These are phyloP conservation scores for Otocyon megalotis DNA, from an alignment of 2,113 vertebrate genomes.

Conservation along the genomic window DNA sequence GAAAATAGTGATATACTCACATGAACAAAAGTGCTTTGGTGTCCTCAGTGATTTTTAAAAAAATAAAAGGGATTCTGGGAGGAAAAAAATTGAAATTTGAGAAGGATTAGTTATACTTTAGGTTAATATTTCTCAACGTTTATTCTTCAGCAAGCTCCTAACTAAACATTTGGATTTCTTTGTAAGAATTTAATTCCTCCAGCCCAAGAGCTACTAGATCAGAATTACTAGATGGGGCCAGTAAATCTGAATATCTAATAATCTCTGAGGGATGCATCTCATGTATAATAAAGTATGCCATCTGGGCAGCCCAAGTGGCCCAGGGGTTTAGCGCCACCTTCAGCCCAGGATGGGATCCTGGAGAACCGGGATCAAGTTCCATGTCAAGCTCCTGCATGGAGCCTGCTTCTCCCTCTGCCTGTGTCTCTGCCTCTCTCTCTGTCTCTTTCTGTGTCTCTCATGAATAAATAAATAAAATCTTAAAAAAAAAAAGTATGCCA, in stretches of 20 bases:
- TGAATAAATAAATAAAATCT: too few relatives aligned
- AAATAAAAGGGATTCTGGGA: not conserved
- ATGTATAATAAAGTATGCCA: not conserved
- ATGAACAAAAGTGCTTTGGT: not conserved
- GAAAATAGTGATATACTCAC: not conserved
- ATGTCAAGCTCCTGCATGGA: too few relatives aligned
- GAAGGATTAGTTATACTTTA: not conserved
- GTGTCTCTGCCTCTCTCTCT: too few relatives aligned
- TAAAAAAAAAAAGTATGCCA: not conserved
- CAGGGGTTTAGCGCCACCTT: too few relatives aligned
- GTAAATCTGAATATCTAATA: slow-evolving; percentile 50
- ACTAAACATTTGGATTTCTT: slow-evolving; percentile 11
- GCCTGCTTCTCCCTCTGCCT: too few relatives aligned
- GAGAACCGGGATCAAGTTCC: too few relatives aligned
- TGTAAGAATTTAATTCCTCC: not conserved
- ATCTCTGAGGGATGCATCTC: not conserved
- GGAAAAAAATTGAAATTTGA: not conserved
- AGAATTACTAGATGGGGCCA: not conserved
- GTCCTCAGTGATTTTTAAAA: slow-evolving; percentile 36
- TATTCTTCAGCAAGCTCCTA: not conserved
- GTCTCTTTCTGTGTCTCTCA: too few relatives aligned
- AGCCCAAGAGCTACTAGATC: not conserved
- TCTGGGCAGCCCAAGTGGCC: not conserved
- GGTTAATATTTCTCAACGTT: not conserved
- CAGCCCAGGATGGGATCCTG: too few relatives aligned